Evolutionary conservation across 2,888 invertebrate genomes (phyloP), one percentile per base, ranked within the genome.

Genomic region (Synergus umbraculus): DNA sequence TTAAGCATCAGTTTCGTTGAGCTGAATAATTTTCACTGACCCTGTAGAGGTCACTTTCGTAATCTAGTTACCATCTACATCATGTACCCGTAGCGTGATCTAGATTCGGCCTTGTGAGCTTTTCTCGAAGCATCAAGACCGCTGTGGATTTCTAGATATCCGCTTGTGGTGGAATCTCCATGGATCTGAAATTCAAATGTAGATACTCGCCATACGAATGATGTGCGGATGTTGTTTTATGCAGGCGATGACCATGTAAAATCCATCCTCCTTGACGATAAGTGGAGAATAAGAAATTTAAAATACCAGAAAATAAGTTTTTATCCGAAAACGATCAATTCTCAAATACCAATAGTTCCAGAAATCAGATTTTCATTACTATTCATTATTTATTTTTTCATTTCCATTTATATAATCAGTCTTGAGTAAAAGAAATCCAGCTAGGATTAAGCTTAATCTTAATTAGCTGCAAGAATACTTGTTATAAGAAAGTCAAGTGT

Each of bases 71-170:
- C 49, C 69, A 49, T 67, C 49, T 54, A 69, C 69, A 69, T 69
- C 69, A 49, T 37, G 49, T 73, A 29, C 22, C 22, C 12, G 10
- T 60, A 73, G 69, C 46, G 67, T 44, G 67, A 73, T 73, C 69
- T 73, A 73, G 69, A 73, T 73, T 73, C 67, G 76, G 77, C 77
- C 76, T 77, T 77, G 46, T 63, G 63, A 85, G 86, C 86, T 86
- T 87, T 86, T 83, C 79, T 67, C 82, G 84, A 85, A 87, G 87
- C 86, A 86, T 85, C 86, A 84, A 84, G 81, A 84, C 80, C 83
- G 83, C 79, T 83, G 73, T 82, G 83, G 83, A 84, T 86, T 83
- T 85, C 84, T 85, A 86, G 86, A 88, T 88, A 89, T 86, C 88
- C 87, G 88, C 80, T 82, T 82, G 83, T 79, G 79, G 78, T 80